phyloP scores from a whole-genome alignment of 2,113 vertebrate genomes.

The Calidris pugnax region DNA sequence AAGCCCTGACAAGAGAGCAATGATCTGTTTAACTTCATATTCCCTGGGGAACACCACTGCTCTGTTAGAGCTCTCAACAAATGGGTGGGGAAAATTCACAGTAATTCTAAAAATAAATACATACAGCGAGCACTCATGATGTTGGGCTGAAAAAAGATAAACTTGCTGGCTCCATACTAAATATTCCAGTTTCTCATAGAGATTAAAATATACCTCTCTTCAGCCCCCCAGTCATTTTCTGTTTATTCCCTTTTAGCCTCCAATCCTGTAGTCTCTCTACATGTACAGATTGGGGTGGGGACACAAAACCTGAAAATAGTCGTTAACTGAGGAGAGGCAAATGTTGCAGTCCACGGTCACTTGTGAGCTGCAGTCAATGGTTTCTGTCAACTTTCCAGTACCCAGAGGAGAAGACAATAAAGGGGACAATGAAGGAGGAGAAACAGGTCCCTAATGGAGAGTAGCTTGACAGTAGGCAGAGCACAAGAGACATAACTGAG shows the following conservation, averaged over 20 bases:
- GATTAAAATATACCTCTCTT: neutral
- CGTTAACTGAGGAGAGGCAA: neutral
- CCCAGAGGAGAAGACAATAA: neutral
- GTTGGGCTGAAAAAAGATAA: neutral
- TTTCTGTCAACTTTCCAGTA: neutral
- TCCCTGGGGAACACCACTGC: neutral
- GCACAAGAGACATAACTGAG: neutral
- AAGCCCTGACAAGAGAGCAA: constrained; percentile 36
- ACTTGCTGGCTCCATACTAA: neutral
- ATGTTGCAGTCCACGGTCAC: neutral
- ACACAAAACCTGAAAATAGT: neutral
- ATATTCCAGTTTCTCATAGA: neutral
- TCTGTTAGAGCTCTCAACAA: neutral
- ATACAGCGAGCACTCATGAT: neutral
- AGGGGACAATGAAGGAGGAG: neutral
- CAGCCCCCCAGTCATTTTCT: neutral
- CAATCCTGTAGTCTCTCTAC: neutral
- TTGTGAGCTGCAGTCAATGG: neutral
- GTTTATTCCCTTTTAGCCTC: neutral
- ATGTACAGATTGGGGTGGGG: neutral
- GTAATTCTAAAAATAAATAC: neutral
- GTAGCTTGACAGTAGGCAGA: neutral
- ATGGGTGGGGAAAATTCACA: neutral
- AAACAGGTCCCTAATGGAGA: neutral
- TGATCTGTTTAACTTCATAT: constrained; percentile 4